Evolutionary conservation across 2,888 invertebrate genomes (phyloP).

Genomic region (Oscheius sp.): DNA sequence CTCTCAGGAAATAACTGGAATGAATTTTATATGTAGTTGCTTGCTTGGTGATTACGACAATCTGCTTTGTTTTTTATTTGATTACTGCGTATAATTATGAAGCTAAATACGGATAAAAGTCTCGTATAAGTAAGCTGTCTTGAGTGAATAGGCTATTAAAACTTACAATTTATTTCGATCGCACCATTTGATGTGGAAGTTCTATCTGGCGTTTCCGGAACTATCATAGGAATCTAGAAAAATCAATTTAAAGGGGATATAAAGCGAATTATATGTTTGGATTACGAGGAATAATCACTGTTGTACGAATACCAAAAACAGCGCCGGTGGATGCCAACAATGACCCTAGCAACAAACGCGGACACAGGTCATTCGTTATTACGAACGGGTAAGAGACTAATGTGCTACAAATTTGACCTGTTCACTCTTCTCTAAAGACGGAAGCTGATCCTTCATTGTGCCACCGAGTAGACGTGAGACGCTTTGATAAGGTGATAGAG

Average conservation of each 20-base stretch:
- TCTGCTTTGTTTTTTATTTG: too few species aligned
- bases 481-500: conserved; percentile 1
- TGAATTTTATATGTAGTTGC: too few species aligned
- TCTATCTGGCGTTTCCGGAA: conserved; percentile 9
- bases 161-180: conserved; percentile 7
- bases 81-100: too few species aligned
- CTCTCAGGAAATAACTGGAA: too few species aligned
- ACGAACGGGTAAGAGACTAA: background rate
- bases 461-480: background rate
- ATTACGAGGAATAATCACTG: conserved; percentile 9
- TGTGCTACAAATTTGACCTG: conserved; percentile 2
- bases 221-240: conserved; percentile 22
- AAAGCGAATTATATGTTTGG: background rate
- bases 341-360: conserved; percentile 22
- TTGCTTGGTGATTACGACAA: too few species aligned
- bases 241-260: background rate
- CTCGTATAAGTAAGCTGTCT: too few species aligned
- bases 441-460: conserved; percentile 14
- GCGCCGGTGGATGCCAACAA: background rate
- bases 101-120: too few species aligned
- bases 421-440: conserved; percentile 5
- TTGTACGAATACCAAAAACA: conserved; percentile 22
- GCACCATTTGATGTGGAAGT: conserved; percentile 12
- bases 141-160: background rate
- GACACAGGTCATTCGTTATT: conserved; percentile 7